phyloP scores from a whole-genome alignment of 2,888 invertebrate species.

The Lasioglossum morio region DNA sequence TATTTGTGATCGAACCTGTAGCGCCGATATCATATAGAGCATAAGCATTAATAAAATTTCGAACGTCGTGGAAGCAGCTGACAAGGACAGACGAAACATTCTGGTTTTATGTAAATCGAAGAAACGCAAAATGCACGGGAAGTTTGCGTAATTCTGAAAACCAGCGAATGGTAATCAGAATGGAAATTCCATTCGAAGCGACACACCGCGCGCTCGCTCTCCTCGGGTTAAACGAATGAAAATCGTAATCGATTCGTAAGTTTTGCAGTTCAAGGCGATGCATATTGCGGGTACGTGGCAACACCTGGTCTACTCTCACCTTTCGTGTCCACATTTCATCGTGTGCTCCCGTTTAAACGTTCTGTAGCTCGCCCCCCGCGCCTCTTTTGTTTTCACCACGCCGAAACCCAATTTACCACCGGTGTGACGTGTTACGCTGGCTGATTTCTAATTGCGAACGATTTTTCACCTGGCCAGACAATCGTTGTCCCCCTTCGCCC shows the following conservation, averaged over 20 bases:
- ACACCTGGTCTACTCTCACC: slow-evolving; percentile 59
- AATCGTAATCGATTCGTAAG: slow-evolving; percentile 61
- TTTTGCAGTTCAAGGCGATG: slow-evolving; percentile 65
- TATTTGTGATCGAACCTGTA: too few species aligned
- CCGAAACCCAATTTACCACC: not conserved
- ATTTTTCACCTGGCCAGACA: slow-evolving; percentile 6
- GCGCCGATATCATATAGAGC: too few species aligned
- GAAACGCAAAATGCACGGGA: not conserved
- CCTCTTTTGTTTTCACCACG: not conserved
- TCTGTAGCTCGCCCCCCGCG: not conserved
- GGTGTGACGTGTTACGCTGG: not conserved
- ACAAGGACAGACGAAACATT: not conserved
- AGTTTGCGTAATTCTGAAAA: not conserved
- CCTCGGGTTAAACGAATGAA: slow-evolving; percentile 21
- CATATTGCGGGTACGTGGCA: slow-evolving; percentile 26
- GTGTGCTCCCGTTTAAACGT: not conserved
- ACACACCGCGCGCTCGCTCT: not conserved
- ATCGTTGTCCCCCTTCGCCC: not conserved
- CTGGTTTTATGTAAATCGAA: not conserved
- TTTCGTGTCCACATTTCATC: slow-evolving; percentile 16
- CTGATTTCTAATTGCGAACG: not conserved
- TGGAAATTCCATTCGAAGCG: not conserved
- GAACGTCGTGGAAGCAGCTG: not conserved
- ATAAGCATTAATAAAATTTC: not conserved
- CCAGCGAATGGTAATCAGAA: not conserved